Conservation (phyloP, 2,888 invertebrate species). For the Molanna angustata region DNA sequence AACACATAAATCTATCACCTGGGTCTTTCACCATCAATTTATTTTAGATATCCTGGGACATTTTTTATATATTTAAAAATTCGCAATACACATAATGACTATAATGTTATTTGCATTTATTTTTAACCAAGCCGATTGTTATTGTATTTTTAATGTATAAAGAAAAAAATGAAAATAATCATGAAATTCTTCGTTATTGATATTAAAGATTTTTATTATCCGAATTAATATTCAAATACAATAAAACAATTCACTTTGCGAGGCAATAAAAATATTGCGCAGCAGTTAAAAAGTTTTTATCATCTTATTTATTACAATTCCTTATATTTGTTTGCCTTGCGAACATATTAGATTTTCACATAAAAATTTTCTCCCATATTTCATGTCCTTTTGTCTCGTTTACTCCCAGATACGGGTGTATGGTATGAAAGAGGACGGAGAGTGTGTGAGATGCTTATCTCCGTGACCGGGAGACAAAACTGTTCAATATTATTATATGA, state of each 20-base stretch:
- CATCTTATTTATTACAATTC: constrained; percentile 30
- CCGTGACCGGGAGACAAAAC: constrained; percentile 22
- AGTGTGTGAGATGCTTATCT: constrained; percentile 16
- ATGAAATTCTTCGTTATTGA: background rate
- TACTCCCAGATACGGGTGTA: background rate
- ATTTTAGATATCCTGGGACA: too few species aligned
- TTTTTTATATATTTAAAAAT: too few species aligned
- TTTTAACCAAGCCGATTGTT: too few species aligned
- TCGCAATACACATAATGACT: too few species aligned
- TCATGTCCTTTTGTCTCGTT: constrained; percentile 7
- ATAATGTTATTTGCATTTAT: too few species aligned
- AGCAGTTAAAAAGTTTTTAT: constrained; percentile 34
- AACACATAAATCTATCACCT: too few species aligned
- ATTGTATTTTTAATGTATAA: too few species aligned
- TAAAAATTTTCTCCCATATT: constrained; percentile 24
- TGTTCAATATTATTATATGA: constrained; percentile 28
- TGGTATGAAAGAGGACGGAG: constrained; percentile 2
- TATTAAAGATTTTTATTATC: background rate
- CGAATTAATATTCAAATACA: constrained; percentile 2
- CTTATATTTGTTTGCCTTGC: constrained; percentile 23
- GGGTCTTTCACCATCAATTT: too few species aligned
- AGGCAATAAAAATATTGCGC: constrained; percentile 25
- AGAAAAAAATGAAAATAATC: too few species aligned
- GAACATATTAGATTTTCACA: constrained; percentile 21
- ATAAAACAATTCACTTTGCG: constrained; percentile 28